Evolutionary conservation across 2,888 invertebrate species (phyloP), one percentile per base, ranked within the genome.

Genomic region (Cyaniris semiargus): DNA sequence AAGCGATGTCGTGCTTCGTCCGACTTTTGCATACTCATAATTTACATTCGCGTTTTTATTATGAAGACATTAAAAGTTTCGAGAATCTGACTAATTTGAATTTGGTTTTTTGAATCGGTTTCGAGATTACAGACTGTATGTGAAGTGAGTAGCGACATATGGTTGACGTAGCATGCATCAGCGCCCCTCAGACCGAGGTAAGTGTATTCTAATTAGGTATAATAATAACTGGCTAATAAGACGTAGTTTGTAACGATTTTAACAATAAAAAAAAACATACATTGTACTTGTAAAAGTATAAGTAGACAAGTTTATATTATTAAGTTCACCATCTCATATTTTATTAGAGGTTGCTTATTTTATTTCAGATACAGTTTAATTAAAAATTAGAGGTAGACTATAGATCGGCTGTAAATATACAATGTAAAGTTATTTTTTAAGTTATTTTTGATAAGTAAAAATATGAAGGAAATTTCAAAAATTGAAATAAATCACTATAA

Each of bases 111-210:
- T 53, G 44, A 18, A 66, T 48, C 21, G 27, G 27, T 18, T 27
- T 77, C 60, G 38, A 48, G 48, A 66, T 66, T 18, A 7, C 48
- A 48, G 18, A 74, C 74, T 78, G 27, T 74, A 78, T 86, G 81
- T 80, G 82, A 83, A 84, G 81, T 85, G 81, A 86, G 81, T 79
- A 81, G 80, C 81, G 82, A 81, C 84, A 81, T 66, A 86, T 88
- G 88, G 88, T 87, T 82, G 87, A 88, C 86, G 78, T 88, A 88
- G 83, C 85, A 91, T 93, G 92, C 84, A 81, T 87, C 86, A 85
- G 84, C 83, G 87, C 85, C 84, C 66, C 85, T 79, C 82, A 83
- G 80, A 81, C 86, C 83, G 84, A 89, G 92, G 93, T 93, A 86
- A 89, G 92, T 85, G 81, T 80, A 79, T 76, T 79, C 80, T 81